A percentile compares a stretch with the other conserved stretches of the same genome.
phyloP scores from a whole-genome alignment of 2,888 invertebrate genomes.

The Dioctria linearis region DNA sequence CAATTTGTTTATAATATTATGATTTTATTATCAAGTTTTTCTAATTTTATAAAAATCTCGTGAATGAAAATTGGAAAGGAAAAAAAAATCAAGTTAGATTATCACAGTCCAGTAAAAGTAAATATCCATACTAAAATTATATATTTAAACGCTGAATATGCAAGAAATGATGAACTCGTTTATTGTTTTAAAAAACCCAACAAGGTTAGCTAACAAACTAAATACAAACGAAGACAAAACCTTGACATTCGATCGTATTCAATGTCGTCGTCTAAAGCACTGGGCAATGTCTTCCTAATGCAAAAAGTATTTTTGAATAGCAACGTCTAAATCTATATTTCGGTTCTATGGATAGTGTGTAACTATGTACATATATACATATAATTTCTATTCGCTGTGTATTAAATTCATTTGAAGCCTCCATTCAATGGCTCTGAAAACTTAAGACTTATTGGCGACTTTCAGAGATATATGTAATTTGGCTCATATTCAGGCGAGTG shows the following conservation, averaged over 20 bases:
- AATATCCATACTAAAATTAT: neutral
- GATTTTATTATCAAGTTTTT: no score
- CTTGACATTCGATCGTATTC: conserved; percentile 35
- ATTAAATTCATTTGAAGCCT: neutral
- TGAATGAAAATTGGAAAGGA: neutral
- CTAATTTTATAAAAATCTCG: neutral
- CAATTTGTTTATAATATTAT: neutral
- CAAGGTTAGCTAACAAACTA: conserved; percentile 17
- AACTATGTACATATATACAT: no score
- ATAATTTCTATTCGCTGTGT: neutral
- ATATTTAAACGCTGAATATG: neutral
- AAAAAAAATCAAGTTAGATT: neutral
- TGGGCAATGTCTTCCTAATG: neutral
- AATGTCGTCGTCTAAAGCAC: conserved; percentile 32
- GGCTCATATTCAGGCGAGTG: neutral
- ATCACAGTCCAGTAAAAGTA: neutral
- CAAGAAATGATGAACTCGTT: conserved; percentile 12
- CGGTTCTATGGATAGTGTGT: neutral
- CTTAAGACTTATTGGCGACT: conserved; percentile 13
- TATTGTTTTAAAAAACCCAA: conserved; percentile 15
- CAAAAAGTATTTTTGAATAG: neutral
- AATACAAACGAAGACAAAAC: neutral
- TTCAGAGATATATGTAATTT: neutral
- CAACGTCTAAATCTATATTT: neutral
- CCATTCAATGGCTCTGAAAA: neutral